Conservation (phyloP, 2,797 vertebrate species). For the Notamacropus eugenii region DNA sequence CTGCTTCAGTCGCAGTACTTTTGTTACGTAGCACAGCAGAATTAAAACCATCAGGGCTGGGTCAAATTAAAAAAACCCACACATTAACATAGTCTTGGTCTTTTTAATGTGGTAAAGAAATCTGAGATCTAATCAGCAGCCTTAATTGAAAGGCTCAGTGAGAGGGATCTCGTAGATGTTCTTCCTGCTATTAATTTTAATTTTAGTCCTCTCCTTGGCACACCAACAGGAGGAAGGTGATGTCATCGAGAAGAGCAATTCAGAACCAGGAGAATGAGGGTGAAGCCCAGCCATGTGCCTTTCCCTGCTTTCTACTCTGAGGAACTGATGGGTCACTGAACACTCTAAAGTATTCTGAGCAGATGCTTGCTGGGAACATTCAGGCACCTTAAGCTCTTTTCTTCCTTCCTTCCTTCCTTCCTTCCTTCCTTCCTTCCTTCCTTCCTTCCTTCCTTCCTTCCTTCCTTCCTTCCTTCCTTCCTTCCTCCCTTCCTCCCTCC, state of each 20-base stretch:
- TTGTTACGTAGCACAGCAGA: neutral
- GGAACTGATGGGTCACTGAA: neutral
- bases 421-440: neutral
- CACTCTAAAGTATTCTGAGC: rapidly evolving
- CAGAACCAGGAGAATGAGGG: neutral
- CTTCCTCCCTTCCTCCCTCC: too few relatives aligned
- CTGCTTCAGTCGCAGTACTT: neutral
- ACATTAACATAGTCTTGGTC: neutral
- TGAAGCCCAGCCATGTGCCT: neutral
- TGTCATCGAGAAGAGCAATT: neutral
- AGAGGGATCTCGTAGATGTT: conserved; percentile 26
- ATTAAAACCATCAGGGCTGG: conserved; percentile 39
- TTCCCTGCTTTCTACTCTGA: neutral
- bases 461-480: neutral
- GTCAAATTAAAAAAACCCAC: neutral
- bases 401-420: too few relatives aligned
- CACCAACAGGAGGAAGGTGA: neutral
- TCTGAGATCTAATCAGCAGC: conserved; percentile 47
- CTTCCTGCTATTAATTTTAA: conserved; percentile 43
- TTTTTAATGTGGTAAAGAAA: conserved; percentile 52
- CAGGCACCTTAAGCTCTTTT: neutral
- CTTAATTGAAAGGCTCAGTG: conserved; percentile 60
- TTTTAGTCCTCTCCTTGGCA: neutral
- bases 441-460: neutral
- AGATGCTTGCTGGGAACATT: neutral